phyloP scores from a whole-genome alignment of 1,140 invertebrate genomes.

The Gonatopus flavifemur region DNA sequence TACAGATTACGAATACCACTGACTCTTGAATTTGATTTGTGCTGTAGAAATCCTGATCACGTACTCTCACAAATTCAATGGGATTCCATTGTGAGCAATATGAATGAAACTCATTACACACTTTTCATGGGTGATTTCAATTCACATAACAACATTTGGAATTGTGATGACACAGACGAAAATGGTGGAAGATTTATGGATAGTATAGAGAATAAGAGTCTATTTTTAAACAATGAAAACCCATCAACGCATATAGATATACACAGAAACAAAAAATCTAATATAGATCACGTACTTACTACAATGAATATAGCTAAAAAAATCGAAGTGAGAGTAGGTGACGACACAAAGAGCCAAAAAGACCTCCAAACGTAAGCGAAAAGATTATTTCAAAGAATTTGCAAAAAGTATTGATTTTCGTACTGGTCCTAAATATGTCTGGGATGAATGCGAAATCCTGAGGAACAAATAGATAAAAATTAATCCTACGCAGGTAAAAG shows the following conservation, averaged over 20 bases:
- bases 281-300: background rate
- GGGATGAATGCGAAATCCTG: background rate
- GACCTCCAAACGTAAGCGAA: background rate
- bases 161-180: background rate
- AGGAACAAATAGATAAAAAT: background rate
- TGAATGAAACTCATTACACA: background rate
- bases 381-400: background rate
- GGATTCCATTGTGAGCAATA: background rate
- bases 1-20: slow-evolving; percentile 9
- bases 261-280: background rate
- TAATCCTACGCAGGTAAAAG: background rate
- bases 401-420: background rate
- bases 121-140: slow-evolving; percentile 6
- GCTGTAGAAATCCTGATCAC: slow-evolving; percentile 13
- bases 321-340: background rate
- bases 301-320: background rate
- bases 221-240: slow-evolving; percentile 3
- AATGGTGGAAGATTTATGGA: slow-evolving; percentile 1
- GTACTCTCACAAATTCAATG: slow-evolving; percentile 23
- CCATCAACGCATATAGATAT: background rate
- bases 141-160: slow-evolving; percentile 7
- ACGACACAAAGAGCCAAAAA: background rate
- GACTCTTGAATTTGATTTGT: slow-evolving; percentile 3
- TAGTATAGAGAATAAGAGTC: background rate
- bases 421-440: background rate